A percentile compares a stretch with the other conserved stretches of the same genome.
Conservation (phyloP, 1,140 invertebrate genomes). For the Conopomorpha cramerella region DNA sequence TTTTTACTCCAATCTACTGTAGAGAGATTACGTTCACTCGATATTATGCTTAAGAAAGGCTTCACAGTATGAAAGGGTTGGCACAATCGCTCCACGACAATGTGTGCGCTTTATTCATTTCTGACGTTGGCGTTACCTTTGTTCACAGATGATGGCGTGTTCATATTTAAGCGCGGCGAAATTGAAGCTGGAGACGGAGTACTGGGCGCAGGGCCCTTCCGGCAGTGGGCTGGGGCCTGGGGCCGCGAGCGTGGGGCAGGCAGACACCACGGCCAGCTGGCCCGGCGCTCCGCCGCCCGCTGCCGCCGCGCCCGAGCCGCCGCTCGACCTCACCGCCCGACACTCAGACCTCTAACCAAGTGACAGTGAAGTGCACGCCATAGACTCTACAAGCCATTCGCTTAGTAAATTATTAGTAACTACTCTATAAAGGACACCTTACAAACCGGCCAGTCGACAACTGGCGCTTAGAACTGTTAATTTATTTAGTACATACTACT, state of each 20-base stretch:
- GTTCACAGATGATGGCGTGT: conserved; percentile 53
- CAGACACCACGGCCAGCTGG: background rate
- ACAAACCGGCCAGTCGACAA: conserved; percentile 17
- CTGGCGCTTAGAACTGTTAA: conserved; percentile 30
- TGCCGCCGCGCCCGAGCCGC: conserved; percentile 17
- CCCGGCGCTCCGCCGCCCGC: background rate
- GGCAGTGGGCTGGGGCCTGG: conserved; percentile 22
- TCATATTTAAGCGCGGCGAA: conserved; percentile 36
- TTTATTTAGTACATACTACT: conserved; percentile 44
- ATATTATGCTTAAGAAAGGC: too few species aligned
- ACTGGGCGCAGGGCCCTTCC: conserved; percentile 27
- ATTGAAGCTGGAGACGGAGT: conserved; percentile 18
- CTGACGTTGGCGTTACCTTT: too few species aligned
- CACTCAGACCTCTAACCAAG: conserved; percentile 23
- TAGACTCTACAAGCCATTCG: conserved; percentile 24
- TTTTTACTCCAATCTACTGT: conserved; percentile 48
- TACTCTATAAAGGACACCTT: too few species aligned
- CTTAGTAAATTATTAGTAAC: conserved; percentile 23
- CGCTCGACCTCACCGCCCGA: conserved; percentile 29
- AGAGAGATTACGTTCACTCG: conserved; percentile 37
- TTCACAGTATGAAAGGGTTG: too few species aligned
- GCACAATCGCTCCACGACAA: too few species aligned
- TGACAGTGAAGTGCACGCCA: conserved; percentile 47
- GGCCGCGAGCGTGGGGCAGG: too few species aligned
- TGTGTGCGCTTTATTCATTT: too few species aligned